Percentiles rank a stretch among this genome's conserved stretches.
Evolutionary conservation across 2,797 vertebrate species (phyloP).

Genomic region (Acanthopagrus latus): DNA sequence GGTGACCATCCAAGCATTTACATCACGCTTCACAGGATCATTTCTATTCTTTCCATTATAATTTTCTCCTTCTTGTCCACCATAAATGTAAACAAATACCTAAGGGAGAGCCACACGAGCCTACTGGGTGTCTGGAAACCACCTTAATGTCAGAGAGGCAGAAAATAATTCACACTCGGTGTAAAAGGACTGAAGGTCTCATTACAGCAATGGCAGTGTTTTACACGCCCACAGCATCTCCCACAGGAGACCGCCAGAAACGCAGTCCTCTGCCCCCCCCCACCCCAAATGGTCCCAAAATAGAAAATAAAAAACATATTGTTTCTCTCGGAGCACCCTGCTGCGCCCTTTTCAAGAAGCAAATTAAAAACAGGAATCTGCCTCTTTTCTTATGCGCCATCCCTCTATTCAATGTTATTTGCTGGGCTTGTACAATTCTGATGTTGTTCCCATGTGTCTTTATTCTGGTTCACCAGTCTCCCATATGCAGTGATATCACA

Average conservation of each 20-base stretch:
- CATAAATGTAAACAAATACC: not conserved
- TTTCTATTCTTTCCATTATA: not conserved
- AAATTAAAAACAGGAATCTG: not conserved
- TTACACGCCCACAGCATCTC: slow-evolving; percentile 47
- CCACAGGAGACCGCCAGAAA: slow-evolving; percentile 43
- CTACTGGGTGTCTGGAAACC: not conserved
- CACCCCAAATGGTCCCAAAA: not conserved
- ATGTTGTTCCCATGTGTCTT: not conserved
- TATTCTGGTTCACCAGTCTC: not conserved
- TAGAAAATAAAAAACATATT: slow-evolving; percentile 14
- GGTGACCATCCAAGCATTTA: not conserved
- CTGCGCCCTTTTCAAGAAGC: not conserved
- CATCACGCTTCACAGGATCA: not conserved
- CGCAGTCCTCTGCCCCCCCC: slow-evolving; percentile 3
- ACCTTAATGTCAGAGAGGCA: not conserved
- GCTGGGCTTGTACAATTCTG: not conserved
- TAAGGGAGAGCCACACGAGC: not conserved
- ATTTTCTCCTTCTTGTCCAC: not conserved
- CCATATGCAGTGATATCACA: not conserved
- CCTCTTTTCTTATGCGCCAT: not conserved
- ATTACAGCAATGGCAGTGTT: slow-evolving; percentile 5
- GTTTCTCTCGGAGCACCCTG: slow-evolving; percentile 8
- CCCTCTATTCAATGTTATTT: not conserved
- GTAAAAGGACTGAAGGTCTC: slow-evolving; percentile 11
- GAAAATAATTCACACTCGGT: not conserved